These are phyloP conservation scores for Calycopis cecrops DNA, from an alignment of 1,140 invertebrate genomes.

Conservation along the genomic window DNA sequence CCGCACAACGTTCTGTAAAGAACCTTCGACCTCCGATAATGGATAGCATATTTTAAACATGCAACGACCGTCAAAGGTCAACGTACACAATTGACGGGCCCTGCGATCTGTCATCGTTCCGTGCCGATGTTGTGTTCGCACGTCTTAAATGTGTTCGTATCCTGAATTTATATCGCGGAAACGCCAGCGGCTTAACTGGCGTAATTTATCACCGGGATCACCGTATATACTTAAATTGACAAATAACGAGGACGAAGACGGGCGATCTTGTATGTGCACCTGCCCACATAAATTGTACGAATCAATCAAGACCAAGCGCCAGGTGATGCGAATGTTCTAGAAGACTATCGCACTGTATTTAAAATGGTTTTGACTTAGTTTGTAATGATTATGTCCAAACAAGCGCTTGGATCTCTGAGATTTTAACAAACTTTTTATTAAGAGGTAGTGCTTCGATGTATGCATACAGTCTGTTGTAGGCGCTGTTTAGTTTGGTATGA, in stretches of 20 bases:
- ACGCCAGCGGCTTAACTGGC: conserved; percentile 2
- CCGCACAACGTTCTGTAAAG: too few relatives aligned
- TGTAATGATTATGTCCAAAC: too few relatives aligned
- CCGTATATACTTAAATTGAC: conserved; percentile 4
- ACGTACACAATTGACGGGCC: too few relatives aligned
- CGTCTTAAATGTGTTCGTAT: neutral
- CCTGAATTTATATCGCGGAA: neutral
- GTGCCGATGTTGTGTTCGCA: neutral
- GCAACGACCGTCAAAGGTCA: too few relatives aligned
- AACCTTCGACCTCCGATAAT: too few relatives aligned
- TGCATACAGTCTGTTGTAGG: neutral
- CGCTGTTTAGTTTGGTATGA: neutral
- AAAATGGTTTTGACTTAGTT: too few relatives aligned
- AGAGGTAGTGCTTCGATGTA: too few relatives aligned
- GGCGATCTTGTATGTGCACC: neutral
- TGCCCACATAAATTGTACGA: neutral
- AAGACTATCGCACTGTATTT: neutral
- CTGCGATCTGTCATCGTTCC: too few relatives aligned
- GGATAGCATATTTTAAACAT: too few relatives aligned
- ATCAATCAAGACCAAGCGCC: conserved; percentile 3
- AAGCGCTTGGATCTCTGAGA: too few relatives aligned
- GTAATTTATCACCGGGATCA: conserved; percentile 7
- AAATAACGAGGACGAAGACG: conserved; percentile 1
- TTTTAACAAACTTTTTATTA: too few relatives aligned
- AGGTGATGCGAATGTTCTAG: conserved; percentile 1